These are phyloP conservation scores for Mylabris phalerata DNA, from an alignment of 1,140 invertebrate species.

Conservation along the genomic window DNA sequence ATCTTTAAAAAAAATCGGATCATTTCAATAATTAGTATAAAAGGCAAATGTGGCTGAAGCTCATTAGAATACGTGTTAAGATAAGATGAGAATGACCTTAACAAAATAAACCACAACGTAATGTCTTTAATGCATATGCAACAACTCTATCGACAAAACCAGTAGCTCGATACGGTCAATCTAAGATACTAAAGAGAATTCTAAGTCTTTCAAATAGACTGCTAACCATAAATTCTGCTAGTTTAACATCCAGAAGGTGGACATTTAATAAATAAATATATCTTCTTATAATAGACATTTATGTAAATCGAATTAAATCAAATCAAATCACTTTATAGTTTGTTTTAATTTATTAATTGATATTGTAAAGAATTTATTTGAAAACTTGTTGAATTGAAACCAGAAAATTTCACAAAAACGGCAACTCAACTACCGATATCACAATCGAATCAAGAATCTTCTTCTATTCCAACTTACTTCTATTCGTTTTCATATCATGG, in stretches of 20 bases:
- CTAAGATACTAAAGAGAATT: conserved; percentile 25
- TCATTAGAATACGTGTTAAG: conserved; percentile 15
- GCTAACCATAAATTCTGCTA: conserved; percentile 23
- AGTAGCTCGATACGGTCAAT: conserved; percentile 23
- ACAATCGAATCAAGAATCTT: no score
- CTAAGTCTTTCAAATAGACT: conserved; percentile 22
- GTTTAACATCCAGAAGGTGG: conserved; percentile 11
- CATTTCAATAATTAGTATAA: conserved; percentile 1
- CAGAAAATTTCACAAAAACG: no score
- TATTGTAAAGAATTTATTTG: no score
- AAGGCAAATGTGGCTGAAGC: neutral
- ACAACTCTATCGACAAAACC: conserved; percentile 20
- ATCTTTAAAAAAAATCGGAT: no score
- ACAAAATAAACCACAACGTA: conserved; percentile 18
- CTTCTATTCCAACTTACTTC: no score
- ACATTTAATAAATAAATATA: conserved; percentile 21
- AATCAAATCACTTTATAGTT: no score
- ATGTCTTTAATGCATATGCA: conserved; percentile 25
- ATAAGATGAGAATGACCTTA: conserved; percentile 17
- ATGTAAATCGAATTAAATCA: neutral
- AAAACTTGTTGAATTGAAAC: no score
- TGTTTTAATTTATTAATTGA: no score
- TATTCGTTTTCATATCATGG: conserved; percentile 1
- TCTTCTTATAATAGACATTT: conserved; percentile 2
- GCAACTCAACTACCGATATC: no score